phyloP scores from a whole-genome alignment of 53 echinoderm and acorn worm species.

The Paracentrotus lividus region DNA sequence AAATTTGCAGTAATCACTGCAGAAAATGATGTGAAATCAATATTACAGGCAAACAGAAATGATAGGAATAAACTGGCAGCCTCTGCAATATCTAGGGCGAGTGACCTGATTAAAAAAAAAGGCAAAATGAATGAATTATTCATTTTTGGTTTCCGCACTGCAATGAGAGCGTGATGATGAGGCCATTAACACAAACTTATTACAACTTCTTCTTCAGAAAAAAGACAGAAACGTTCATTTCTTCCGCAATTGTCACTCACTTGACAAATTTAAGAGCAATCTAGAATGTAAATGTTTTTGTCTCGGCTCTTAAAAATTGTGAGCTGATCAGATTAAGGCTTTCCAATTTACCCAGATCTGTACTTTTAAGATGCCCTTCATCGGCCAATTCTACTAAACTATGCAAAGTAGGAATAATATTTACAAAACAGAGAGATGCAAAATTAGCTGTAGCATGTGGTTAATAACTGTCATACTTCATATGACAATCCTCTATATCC shows the following conservation, averaged over 20 bases:
- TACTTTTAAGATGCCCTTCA: constrained; percentile 46
- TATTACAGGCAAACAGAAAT: not conserved
- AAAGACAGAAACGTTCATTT: constrained; percentile 42
- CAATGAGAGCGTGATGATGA: constrained; percentile 60
- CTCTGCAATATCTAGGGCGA: constrained; percentile 47
- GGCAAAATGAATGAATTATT: constrained; percentile 59
- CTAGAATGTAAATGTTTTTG: constrained; percentile 68
- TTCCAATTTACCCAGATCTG: constrained; percentile 65
- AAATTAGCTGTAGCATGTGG: constrained; percentile 24
- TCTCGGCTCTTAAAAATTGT: constrained; percentile 35
- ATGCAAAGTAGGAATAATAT: constrained; percentile 33
- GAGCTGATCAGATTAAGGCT: constrained; percentile 58
- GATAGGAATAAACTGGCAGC: not conserved
- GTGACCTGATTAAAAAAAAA: constrained; percentile 60
- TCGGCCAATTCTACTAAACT: constrained; percentile 4
- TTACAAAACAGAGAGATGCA: constrained; percentile 31
- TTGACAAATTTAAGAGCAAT: constrained; percentile 63
- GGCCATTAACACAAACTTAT: constrained; percentile 66
- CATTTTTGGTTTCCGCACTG: constrained; percentile 55
- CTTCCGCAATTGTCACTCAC: constrained; percentile 70
- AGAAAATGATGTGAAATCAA: constrained; percentile 49
- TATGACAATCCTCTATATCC: constrained; percentile 32
- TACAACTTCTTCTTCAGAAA: constrained; percentile 52
- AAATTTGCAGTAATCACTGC: constrained; percentile 28
- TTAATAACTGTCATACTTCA: constrained; percentile 59